Evolutionary conservation across 2,888 invertebrate species (phyloP).

Genomic region (Teleogryllus oceanicus): DNA sequence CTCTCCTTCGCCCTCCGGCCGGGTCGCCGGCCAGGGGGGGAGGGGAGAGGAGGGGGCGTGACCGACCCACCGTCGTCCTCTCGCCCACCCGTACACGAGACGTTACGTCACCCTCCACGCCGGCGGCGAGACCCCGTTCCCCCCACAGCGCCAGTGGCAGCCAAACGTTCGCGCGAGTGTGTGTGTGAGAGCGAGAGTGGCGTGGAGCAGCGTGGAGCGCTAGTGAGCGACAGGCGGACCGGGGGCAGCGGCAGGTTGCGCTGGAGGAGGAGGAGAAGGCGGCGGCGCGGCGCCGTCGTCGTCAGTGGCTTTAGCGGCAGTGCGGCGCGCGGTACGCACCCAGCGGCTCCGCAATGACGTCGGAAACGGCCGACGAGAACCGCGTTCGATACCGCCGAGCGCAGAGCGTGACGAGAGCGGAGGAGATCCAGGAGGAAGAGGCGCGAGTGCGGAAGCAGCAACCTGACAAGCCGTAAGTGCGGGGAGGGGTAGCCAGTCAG

Average conservation of each 20-base stretch:
- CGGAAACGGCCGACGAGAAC: constrained; percentile 26
- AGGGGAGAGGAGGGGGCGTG: too few species aligned
- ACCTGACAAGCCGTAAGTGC: constrained; percentile 81
- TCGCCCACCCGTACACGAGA: too few species aligned
- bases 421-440: constrained; percentile 80
- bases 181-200: background rate
- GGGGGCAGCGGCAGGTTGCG: background rate
- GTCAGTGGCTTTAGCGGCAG: background rate
- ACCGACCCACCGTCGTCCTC: too few species aligned
- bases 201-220: background rate
- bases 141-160: too few species aligned
- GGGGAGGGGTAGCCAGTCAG: too few species aligned
- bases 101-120: too few species aligned
- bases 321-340: background rate
- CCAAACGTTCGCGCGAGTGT: background rate
- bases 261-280: background rate
- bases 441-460: constrained; percentile 72
- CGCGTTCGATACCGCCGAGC: constrained; percentile 65
- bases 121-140: too few species aligned
- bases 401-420: constrained; percentile 82
- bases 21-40: too few species aligned
- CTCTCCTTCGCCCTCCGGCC: too few species aligned
- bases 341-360: background rate
- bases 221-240: background rate
- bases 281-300: background rate